These are phyloP conservation scores for Ianthella basta DNA, from an alignment of 37 sponge, comb jelly and placozoan genomes.

Conservation along the genomic window DNA sequence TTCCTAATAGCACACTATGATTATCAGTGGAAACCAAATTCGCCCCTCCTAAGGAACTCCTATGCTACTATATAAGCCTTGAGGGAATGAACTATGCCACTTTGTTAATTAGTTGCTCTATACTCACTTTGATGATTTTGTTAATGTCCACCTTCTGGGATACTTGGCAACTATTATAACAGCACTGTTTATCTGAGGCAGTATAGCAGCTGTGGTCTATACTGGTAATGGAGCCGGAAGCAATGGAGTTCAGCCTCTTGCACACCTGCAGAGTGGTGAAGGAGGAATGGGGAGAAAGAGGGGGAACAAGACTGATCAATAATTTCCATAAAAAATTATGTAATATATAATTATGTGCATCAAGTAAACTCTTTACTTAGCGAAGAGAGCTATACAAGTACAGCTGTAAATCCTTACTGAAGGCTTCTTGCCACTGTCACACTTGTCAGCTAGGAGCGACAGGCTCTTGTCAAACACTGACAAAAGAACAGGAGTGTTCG, in stretches of 20 bases:
- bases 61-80: not conserved
- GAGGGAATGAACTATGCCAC: too few species aligned
- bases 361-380: too few species aligned
- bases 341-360: too few species aligned
- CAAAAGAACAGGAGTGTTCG: conserved; percentile 54
- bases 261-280: conserved; percentile 39
- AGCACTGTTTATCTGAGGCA: conserved; percentile 24
- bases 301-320: too few species aligned
- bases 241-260: conserved; percentile 21
- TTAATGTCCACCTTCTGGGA: conserved; percentile 25
- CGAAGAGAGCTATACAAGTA: too few species aligned
- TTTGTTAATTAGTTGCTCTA: too few species aligned
- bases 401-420: not conserved
- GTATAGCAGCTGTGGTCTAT: conserved; percentile 15
- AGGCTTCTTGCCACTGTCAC: conserved; percentile 31
- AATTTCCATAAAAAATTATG: too few species aligned
- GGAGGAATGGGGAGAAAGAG: too few species aligned
- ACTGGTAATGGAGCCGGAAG: conserved; percentile 17
- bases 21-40: too few species aligned
- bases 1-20: too few species aligned
- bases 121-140: conserved; percentile 39
- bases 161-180: conserved; percentile 41
- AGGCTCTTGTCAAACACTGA: conserved; percentile 62
- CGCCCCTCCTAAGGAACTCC: not conserved
- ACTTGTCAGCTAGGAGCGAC: conserved; percentile 53